Evolutionary conservation across 2,113 vertebrate species (phyloP), one percentile per base, ranked within the genome.

Genomic region (Nyctereutes procyonoides): DNA sequence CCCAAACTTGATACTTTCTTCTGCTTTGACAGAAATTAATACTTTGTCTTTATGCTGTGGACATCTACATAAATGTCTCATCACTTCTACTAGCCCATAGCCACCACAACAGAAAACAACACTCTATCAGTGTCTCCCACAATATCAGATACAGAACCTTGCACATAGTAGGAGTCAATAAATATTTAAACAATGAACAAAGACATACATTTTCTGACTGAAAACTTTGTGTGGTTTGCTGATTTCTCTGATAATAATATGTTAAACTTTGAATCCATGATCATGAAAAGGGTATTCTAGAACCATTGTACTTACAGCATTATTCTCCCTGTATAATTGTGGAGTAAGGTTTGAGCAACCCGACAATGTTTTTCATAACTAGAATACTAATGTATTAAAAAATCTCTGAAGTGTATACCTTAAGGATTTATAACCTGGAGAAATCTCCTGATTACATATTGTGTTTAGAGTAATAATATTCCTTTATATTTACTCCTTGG

Each of bases 131-230:
- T 73, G 9, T 67, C 30, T 88, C 94, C 32, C 16, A 94, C 73
- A 10, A 16, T 32, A 79, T 97, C 14, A 71, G 65, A 63, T 6
- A 65, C 1, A 69, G 48, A 88, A 82, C 15, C 53, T 35, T 79
- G 5, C 15, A 63, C 87, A 95, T 35, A 65, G 38, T 30, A 92
- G 14, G 5, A n/a, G 86, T 74, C 87, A 65, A 63, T 80, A 71
- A 28, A 93, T 73, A 48, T 32, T 89, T 95, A 82, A 96, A 77
- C 11, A 74, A 24, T 69, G 35, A 95, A 71, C 4, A 60, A 88
- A 65, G 12, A 60, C 10, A 88, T 74, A n/a, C 0, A 69, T 62
- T 35, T 97, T 73, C 26, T 85, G 71, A 60, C 32, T 82, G 48
- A 88, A 90, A 95, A 38, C 16, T 76, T 17, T 35, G 28, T 43